Evolutionary conservation across 2,113 vertebrate genomes (phyloP), one percentile per base, ranked within the genome.

Genomic region (Mus spicilegus): DNA sequence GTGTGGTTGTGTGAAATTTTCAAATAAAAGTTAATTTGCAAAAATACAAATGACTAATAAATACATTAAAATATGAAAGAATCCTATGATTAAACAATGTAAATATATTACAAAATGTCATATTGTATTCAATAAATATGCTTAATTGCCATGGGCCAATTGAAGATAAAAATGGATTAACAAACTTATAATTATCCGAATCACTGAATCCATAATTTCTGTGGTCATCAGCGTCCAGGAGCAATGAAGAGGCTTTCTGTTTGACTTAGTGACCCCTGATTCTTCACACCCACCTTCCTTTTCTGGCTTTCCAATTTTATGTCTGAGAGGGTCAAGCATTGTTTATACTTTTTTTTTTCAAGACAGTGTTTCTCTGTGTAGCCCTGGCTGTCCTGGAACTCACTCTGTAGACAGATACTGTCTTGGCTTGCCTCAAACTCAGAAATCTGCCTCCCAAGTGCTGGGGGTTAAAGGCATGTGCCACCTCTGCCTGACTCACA

Each of bases 241-340:
- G 5, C 89, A 88, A 69, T 73, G 22, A 42, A 36, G 28, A 72
- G 12, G 2, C 1, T 80, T 46, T 82, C 54, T 70, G 56, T n/a
- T 42, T 61, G 72, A 42, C 54, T 26, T 75, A 20, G 54, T 67
- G 67, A 73, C 1, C 85, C 33, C 54, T 8, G 42, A n/a, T 78
- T 69, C 54, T 49, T 1, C 0, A 6, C 3, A 3, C 8, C 1
- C 13, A 6, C 30, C 19, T 10, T 78, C 39, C 39, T 39, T 16
- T 58, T 20, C 73, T 91, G 51, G 67, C 36, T 81, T 22, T 65
- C 70, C 58, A 70, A 20, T 54, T 51, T 5, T 4, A 5, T 10
- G 11, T 65, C 26, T 33, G n/a, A 85, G 17, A 1, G 1, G 26
- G 24, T 70, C 42, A 67, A 67, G 26, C 30, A 11, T 42, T 16